phyloP scores from a whole-genome alignment of 2,797 vertebrate genomes.

The Spinus olivaceus region DNA sequence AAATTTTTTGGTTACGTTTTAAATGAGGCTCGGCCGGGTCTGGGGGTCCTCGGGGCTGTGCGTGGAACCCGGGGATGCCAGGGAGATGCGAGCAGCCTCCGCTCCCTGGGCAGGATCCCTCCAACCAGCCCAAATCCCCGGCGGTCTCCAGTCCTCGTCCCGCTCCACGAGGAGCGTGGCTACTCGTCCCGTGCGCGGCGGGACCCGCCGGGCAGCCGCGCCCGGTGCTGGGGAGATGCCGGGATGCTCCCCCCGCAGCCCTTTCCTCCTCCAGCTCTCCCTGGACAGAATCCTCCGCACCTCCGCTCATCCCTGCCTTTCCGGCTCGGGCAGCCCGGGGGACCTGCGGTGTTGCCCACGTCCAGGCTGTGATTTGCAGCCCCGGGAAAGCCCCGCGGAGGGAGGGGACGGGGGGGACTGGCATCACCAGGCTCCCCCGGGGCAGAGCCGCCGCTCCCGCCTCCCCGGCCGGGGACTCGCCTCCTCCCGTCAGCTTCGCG shows the following conservation, averaged over 20 bases:
- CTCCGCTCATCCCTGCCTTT: neutral
- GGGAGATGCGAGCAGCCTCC: neutral
- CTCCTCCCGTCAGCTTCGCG: neutral
- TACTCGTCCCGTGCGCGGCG: neutral
- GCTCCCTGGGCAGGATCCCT: neutral
- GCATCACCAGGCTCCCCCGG: conserved; percentile 26
- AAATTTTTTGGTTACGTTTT: conserved; percentile 11
- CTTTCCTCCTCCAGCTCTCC: neutral
- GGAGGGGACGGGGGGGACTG: neutral
- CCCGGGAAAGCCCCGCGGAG: neutral
- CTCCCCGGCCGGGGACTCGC: neutral
- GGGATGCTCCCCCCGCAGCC: too few species aligned
- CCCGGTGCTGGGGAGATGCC: neutral
- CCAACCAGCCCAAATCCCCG: neutral
- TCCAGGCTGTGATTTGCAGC: neutral
- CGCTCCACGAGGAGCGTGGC: neutral
- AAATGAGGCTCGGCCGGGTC: neutral
- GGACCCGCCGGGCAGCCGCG: neutral
- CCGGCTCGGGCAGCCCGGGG: neutral
- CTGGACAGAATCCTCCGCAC: neutral
- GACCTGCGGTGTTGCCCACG: neutral
- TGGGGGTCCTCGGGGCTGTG: neutral
- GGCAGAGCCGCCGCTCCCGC: neutral
- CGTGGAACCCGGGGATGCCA: neutral
- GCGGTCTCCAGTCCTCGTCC: neutral